A percentile compares a stretch with the other conserved stretches of the same genome.
These are phyloP conservation scores for Enteromius viviparus DNA, from an alignment of 2,797 vertebrate genomes.

Conservation along the genomic window DNA sequence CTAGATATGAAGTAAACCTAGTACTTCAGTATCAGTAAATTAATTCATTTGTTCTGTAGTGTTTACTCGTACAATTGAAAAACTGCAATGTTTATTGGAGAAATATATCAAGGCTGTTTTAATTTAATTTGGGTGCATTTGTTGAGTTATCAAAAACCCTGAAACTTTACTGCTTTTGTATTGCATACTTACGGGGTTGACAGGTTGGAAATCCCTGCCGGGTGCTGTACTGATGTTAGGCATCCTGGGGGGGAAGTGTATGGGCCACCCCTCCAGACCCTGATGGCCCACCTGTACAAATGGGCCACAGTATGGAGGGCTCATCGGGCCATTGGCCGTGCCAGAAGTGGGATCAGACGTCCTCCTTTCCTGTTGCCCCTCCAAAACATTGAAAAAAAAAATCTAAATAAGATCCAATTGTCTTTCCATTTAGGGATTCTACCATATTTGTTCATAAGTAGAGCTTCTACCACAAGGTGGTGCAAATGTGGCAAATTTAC, in stretches of 20 bases:
- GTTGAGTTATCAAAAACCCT: neutral
- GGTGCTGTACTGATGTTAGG: slow-evolving; percentile 81
- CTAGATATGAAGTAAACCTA: neutral
- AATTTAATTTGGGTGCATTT: neutral
- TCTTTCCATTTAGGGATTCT: neutral
- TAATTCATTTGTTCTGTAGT: neutral
- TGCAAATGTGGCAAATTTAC: slow-evolving; percentile 71
- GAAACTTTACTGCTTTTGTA: neutral
- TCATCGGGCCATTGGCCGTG: slow-evolving; percentile 80
- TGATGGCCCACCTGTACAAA: slow-evolving; percentile 86
- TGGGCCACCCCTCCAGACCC: slow-evolving; percentile 90
- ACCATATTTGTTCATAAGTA: neutral
- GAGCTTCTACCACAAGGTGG: slow-evolving; percentile 68
- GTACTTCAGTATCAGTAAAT: neutral
- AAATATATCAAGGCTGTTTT: neutral
- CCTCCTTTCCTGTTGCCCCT: slow-evolving; percentile 86
- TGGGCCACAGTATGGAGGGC: slow-evolving; percentile 87
- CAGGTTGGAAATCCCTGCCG: slow-evolving; percentile 85
- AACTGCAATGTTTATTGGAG: neutral
- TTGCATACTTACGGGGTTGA: slow-evolving; percentile 74
- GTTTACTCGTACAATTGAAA: neutral
- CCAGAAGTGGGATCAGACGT: slow-evolving; percentile 81
- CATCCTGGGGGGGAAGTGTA: slow-evolving; percentile 87
- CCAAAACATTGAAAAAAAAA: slow-evolving; percentile 43
- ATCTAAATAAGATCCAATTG: slow-evolving; percentile 29